A percentile compares a stretch with the other conserved stretches of the same genome.
phyloP scores from a whole-genome alignment of 1,140 invertebrate genomes.

The Ladona fulva region DNA sequence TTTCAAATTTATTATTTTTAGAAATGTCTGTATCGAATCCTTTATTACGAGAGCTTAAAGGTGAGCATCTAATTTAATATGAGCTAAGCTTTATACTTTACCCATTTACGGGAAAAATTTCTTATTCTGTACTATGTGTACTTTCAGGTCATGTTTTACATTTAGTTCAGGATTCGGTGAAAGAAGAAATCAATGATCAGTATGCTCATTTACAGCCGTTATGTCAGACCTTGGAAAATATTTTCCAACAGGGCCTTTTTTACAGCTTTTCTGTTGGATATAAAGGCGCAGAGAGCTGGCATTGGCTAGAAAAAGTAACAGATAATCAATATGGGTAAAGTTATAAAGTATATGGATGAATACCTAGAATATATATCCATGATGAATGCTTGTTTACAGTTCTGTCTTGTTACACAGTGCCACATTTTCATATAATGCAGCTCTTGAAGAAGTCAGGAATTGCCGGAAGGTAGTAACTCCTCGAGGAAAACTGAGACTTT shows the following conservation, averaged over 20 bases:
- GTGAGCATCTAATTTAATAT: not conserved
- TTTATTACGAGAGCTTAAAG: not conserved
- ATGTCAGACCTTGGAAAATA: constrained; percentile 41
- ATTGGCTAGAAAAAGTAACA: constrained; percentile 40
- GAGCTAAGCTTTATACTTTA: not conserved
- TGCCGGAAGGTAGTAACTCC: constrained; percentile 37
- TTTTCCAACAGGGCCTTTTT: constrained; percentile 39
- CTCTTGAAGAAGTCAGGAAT: constrained; percentile 36
- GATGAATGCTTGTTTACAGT: not conserved
- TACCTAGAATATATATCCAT: constrained; percentile 21
- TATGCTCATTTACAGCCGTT: constrained; percentile 35
- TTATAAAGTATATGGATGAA: constrained; percentile 13
- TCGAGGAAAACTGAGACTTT: constrained; percentile 42
- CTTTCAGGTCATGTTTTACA: not conserved
- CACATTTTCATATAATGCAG: constrained; percentile 33
- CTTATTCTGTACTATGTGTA: not conserved
- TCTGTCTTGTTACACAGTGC: constrained; percentile 16
- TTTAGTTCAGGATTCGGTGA: constrained; percentile 9
- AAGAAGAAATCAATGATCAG: constrained; percentile 34
- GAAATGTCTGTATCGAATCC: not conserved
- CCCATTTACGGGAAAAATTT: not conserved
- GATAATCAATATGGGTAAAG: constrained; percentile 31
- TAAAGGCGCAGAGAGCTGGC: constrained; percentile 38
- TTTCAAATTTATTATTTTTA: not conserved
- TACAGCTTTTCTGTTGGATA: constrained; percentile 33